Evolutionary conservation across 2,888 invertebrate species (phyloP).

Genomic region (Drosophila rellima): DNA sequence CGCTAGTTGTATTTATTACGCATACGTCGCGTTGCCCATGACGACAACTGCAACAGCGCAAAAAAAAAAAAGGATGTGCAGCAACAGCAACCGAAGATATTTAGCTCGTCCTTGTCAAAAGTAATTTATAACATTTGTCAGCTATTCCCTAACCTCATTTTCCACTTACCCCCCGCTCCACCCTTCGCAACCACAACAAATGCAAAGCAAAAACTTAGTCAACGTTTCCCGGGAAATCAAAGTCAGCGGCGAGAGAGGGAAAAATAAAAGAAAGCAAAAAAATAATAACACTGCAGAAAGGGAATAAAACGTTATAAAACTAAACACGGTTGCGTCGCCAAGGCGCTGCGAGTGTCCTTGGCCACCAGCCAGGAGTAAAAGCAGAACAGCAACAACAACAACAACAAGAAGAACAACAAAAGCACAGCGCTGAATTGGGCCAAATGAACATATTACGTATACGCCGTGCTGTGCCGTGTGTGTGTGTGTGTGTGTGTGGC

Average conservation of each 20-base stretch:
- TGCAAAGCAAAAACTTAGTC: slow-evolving; percentile 8
- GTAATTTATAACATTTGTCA: slow-evolving; percentile 48
- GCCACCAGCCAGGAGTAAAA: slow-evolving; percentile 26
- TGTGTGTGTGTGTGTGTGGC: slow-evolving; percentile 13
- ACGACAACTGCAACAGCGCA: slow-evolving; percentile 22
- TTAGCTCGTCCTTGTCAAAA: slow-evolving; percentile 23
- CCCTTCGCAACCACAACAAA: neutral
- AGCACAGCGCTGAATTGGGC: slow-evolving; percentile 58
- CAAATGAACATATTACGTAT: slow-evolving; percentile 59
- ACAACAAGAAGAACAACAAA: slow-evolving; percentile 14
- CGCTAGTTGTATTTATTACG: slow-evolving; percentile 70
- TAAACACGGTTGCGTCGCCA: slow-evolving; percentile 68
- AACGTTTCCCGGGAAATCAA: slow-evolving; percentile 65
- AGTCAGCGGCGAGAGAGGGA: slow-evolving; percentile 14
- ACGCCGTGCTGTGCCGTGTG: slow-evolving; percentile 36
- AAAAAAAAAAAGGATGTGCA: neutral
- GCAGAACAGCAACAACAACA: slow-evolving; percentile 19
- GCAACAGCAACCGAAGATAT: slow-evolving; percentile 11
- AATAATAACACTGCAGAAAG: slow-evolving; percentile 48
- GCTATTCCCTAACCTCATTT: neutral
- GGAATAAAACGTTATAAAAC: slow-evolving; percentile 62
- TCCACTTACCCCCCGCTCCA: neutral
- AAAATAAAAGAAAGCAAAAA: slow-evolving; percentile 19
- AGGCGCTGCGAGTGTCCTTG: slow-evolving; percentile 71
- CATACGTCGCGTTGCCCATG: slow-evolving; percentile 70